Conservation (phyloP, 2,113 vertebrate genomes). For the Toxostoma redivivum region DNA sequence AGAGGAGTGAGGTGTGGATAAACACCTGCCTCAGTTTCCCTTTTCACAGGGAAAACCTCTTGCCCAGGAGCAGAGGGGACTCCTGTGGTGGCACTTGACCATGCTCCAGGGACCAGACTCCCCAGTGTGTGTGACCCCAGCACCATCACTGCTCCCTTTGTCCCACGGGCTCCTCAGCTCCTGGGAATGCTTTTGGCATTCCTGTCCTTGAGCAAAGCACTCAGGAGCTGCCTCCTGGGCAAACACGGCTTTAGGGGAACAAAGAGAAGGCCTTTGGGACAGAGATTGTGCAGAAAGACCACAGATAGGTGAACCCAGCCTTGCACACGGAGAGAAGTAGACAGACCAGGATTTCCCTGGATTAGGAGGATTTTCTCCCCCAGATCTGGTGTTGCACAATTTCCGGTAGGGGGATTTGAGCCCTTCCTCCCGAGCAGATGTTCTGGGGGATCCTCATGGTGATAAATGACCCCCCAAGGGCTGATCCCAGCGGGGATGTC, state of each 20-base stretch:
- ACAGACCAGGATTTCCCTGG: neutral
- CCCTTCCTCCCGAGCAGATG: neutral
- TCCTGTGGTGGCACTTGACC: neutral
- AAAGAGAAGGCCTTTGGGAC: neutral
- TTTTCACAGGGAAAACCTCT: neutral
- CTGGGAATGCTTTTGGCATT: neutral
- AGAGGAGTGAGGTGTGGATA: neutral
- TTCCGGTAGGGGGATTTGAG: neutral
- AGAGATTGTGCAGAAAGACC: neutral
- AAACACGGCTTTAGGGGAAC: neutral
- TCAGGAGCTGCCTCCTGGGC: neutral
- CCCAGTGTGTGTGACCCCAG: neutral
- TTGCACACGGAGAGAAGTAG: neutral
- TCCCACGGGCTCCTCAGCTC: neutral
- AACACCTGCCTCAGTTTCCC: neutral
- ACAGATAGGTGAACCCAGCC: neutral
- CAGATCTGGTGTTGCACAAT: neutral
- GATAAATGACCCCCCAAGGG: neutral
- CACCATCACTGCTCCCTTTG: neutral
- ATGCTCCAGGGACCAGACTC: accelerated
- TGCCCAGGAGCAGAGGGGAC: neutral
- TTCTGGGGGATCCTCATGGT: neutral
- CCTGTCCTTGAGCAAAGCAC: neutral
- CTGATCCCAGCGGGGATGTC: neutral
- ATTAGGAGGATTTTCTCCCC: constrained; percentile 27